Evolutionary conservation across 2,888 invertebrate genomes (phyloP).

Genomic region (Julus scandinavius): DNA sequence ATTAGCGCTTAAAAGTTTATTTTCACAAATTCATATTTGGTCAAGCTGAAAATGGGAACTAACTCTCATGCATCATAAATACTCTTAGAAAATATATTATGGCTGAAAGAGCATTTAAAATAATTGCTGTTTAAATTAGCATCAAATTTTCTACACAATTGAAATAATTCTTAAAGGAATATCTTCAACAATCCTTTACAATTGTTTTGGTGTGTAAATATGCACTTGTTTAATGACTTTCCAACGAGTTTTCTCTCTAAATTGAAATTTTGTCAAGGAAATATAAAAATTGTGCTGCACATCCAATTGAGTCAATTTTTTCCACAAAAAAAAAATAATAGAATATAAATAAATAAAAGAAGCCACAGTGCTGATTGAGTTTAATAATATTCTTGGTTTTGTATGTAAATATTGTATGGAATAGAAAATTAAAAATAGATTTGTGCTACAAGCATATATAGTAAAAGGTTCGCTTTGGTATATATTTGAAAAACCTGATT

Average conservation of each 20-base stretch:
- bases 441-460: not conserved
- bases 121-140: not conserved
- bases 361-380: not conserved
- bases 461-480: not conserved
- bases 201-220: not conserved
- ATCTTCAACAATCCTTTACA: not conserved
- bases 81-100: constrained; percentile 45
- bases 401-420: not conserved
- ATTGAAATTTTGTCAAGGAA: not conserved
- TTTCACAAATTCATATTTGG: constrained; percentile 46
- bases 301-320: not conserved
- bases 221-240: not conserved
- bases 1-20: constrained; percentile 12
- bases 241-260: not conserved
- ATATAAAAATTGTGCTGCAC: not conserved
- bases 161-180: not conserved
- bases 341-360: not conserved
- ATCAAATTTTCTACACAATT: not conserved
- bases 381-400: not conserved
- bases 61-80: constrained; percentile 36
- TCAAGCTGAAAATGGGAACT: constrained; percentile 43
- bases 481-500: not conserved
- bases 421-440: not conserved
- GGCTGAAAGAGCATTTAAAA: constrained; percentile 22
- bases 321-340: not conserved